Evolutionary conservation across 2,113 vertebrate species (phyloP), one percentile per base, ranked within the genome.

Genomic region (Leuciscus idus): DNA sequence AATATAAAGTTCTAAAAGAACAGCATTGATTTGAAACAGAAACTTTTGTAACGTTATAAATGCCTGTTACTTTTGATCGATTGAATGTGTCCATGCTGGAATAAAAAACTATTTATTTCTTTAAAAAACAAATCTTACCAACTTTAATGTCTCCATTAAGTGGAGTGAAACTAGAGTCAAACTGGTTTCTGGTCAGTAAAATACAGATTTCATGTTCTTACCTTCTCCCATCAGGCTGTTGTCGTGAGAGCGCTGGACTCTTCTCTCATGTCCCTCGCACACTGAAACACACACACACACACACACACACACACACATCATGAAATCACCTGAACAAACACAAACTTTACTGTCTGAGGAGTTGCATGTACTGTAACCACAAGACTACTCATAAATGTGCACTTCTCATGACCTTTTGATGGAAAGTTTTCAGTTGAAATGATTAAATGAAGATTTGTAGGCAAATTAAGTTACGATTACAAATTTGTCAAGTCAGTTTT

Each of bases 221-320:
- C 95, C 95, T 95, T 96, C 95, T 93, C 94, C 94, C 95, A 95
- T 95, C 86, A 91, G 92, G 90, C 88, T 93, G 87, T 78, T 91
- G 91, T 92, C 83, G 90, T 90, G 91, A 92, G 81, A 86, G 90
- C 90, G 81, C 86, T 91, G 89, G 93, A 93, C 86, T 91, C 93
- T 91, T 95, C 94, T 92, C 94, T 95, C 95, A 95, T 96, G 93
- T 91, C 95, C 93, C 92, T 90, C 91, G 92, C 90, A 89, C 90
- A 84, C 93, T 94, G 90, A 86, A 74, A 75, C 9, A 72, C 68
- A 72, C 62, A 64, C n/a, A 91, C 85, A 89, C 68, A 92, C 87
- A 91, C 87, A 91, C 33, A 33, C 33, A 33, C 70, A 91, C 5
- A 86, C 6, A 87, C 12, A 61, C 21, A 4, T 21, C 36, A 50